These are phyloP conservation scores for Zootermopsis nevadensis DNA, from an alignment of 2,888 invertebrate species.

Conservation along the genomic window DNA sequence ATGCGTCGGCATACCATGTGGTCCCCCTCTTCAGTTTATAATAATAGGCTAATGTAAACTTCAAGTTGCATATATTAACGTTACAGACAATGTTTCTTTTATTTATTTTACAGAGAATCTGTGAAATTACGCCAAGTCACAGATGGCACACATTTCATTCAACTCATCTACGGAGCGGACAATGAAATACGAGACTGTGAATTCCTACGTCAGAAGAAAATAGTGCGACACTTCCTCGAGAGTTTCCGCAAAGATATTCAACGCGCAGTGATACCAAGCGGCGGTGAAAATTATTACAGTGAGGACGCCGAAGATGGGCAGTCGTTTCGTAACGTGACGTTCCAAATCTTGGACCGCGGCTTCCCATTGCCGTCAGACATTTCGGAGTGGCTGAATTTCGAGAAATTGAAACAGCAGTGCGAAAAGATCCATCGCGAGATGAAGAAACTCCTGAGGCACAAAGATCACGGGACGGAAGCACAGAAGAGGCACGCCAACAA, in stretches of 20 bases:
- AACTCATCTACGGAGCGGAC: slow-evolving; percentile 74
- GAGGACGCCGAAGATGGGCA: neutral
- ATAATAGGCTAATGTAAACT: no score
- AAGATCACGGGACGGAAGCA: slow-evolving; percentile 52
- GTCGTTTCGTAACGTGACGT: slow-evolving; percentile 65
- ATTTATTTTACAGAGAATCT: slow-evolving; percentile 67
- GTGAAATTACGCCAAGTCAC: slow-evolving; percentile 74
- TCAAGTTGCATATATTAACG: no score
- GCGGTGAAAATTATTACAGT: slow-evolving; percentile 45
- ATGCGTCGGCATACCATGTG: no score
- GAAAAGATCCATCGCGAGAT: slow-evolving; percentile 61
- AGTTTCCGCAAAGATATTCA: slow-evolving; percentile 70
- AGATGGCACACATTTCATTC: slow-evolving; percentile 76
- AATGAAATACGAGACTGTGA: slow-evolving; percentile 76
- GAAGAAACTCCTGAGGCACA: slow-evolving; percentile 54
- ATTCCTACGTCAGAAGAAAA: slow-evolving; percentile 67
- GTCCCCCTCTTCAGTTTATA: no score
- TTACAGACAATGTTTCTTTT: neutral
- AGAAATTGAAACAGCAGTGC: slow-evolving; percentile 69
- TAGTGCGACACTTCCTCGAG: slow-evolving; percentile 70
- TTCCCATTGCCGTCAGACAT: slow-evolving; percentile 66
- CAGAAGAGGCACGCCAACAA: slow-evolving; percentile 53
- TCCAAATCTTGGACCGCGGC: slow-evolving; percentile 66
- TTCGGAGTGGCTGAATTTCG: slow-evolving; percentile 71
- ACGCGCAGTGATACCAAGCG: slow-evolving; percentile 49